Conservation (phyloP, 2,888 invertebrate species). For the Mamestra brassicae region DNA sequence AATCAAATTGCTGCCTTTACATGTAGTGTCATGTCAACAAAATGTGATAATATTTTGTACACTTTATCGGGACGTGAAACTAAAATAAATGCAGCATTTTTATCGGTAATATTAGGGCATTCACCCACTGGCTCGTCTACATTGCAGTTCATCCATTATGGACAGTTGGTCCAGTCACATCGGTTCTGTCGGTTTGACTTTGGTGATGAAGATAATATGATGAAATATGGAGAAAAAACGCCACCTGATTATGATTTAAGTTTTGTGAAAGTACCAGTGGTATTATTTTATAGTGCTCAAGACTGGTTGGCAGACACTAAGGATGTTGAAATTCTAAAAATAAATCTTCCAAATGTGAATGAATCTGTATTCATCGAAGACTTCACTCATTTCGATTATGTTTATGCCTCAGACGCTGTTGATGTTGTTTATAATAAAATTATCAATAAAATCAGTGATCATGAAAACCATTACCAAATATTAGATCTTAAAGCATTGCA, state of each 20-base stretch:
- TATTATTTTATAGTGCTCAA: slow-evolving; percentile 78
- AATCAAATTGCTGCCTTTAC: slow-evolving; percentile 71
- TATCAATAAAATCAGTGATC: slow-evolving; percentile 59
- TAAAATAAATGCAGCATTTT: slow-evolving; percentile 85
- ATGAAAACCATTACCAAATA: background rate
- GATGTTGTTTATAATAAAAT: slow-evolving; percentile 88
- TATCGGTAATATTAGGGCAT: slow-evolving; percentile 91
- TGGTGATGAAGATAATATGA: slow-evolving; percentile 72
- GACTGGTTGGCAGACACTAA: slow-evolving; percentile 86
- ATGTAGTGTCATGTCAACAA: slow-evolving; percentile 70
- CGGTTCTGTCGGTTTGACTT: slow-evolving; percentile 81
- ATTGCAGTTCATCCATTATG: slow-evolving; percentile 87
- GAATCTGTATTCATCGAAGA: slow-evolving; percentile 87
- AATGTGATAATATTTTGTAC: slow-evolving; percentile 75
- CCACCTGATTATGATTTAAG: slow-evolving; percentile 82
- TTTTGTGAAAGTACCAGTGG: slow-evolving; percentile 74
- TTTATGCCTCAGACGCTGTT: slow-evolving; percentile 91
- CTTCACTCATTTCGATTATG: slow-evolving; percentile 93
- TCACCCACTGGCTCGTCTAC: slow-evolving; percentile 91
- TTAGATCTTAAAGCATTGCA: slow-evolving; percentile 1
- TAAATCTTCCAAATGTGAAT: slow-evolving; percentile 87
- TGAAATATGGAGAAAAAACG: slow-evolving; percentile 83
- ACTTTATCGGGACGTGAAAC: slow-evolving; percentile 73
- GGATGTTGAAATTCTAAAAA: slow-evolving; percentile 85
- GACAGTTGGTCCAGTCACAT: slow-evolving; percentile 78